A percentile compares a stretch with the other conserved stretches of the same genome.
Conservation (phyloP, 2,113 vertebrate genomes). For the Chaetura pelagica region DNA sequence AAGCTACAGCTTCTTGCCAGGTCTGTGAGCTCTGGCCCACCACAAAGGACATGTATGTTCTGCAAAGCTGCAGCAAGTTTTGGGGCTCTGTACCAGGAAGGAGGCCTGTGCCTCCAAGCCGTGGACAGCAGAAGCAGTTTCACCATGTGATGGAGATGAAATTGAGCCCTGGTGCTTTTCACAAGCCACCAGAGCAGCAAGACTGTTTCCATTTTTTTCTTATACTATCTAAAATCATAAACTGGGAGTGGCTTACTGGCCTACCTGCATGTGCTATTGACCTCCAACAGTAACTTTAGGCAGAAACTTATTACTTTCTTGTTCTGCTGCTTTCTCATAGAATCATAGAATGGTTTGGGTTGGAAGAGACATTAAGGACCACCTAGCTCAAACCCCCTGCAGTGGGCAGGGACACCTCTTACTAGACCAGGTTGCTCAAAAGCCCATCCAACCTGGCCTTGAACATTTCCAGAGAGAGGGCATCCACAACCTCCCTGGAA, state of each 20-base stretch:
- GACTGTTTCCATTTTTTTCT: not conserved
- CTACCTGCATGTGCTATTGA: not conserved
- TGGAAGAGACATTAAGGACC: too few species aligned
- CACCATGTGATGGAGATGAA: not conserved
- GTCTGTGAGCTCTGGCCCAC: not conserved
- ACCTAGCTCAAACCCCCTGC: too few species aligned
- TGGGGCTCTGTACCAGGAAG: not conserved
- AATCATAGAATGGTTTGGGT: too few species aligned
- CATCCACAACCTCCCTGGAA: too few species aligned
- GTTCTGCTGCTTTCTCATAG: not conserved
- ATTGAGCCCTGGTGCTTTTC: not conserved
- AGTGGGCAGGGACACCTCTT: too few species aligned
- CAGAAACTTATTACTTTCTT: not conserved
- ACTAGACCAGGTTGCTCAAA: too few species aligned
- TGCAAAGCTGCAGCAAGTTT: not conserved
- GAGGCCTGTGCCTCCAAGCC: not conserved
- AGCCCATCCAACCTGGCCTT: too few species aligned
- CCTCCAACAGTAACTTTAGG: not conserved
- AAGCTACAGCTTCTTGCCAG: not conserved
- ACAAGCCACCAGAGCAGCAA: not conserved
- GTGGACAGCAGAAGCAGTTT: not conserved
- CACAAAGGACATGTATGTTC: fast-evolving
- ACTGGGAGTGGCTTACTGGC: not conserved
- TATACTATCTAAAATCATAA: not conserved
- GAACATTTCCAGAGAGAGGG: too few species aligned